These are phyloP conservation scores for Hypsopygia costalis DNA, from an alignment of 2,888 invertebrate genomes.

Conservation along the genomic window DNA sequence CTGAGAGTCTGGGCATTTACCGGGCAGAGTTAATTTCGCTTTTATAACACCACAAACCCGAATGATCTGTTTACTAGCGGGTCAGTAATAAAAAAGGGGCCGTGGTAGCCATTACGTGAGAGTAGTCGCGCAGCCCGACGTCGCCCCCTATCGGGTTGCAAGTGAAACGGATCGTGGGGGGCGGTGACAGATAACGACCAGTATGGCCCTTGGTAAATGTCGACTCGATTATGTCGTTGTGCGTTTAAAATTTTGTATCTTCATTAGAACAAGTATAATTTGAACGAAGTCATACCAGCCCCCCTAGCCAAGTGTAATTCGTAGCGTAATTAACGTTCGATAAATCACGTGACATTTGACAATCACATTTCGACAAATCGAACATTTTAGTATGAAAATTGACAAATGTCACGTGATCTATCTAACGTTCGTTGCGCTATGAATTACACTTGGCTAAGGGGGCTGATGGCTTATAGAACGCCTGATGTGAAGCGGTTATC, in stretches of 20 bases:
- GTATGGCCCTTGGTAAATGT: slow-evolving; percentile 67
- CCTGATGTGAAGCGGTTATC: too few relatives aligned
- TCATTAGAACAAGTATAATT: too few relatives aligned
- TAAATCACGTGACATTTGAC: too few relatives aligned
- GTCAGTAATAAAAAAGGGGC: slow-evolving; percentile 79
- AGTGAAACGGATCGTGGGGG: slow-evolving; percentile 75
- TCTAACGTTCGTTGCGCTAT: too few relatives aligned
- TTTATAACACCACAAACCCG: slow-evolving; percentile 80
- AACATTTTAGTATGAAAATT: too few relatives aligned
- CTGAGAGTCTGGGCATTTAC: slow-evolving; percentile 70
- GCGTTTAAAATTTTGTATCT: slow-evolving; percentile 18
- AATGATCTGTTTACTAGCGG: slow-evolving; percentile 81
- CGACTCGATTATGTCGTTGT: slow-evolving; percentile 51
- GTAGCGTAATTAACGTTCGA: too few relatives aligned
- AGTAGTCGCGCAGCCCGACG: slow-evolving; percentile 60
- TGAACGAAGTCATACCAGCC: too few relatives aligned
- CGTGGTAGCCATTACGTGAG: slow-evolving; percentile 69
- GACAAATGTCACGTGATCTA: too few relatives aligned
- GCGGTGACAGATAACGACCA: slow-evolving; percentile 75
- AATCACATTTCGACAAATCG: too few relatives aligned
- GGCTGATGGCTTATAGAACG: too few relatives aligned
- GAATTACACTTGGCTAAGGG: too few relatives aligned
- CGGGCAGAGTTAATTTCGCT: slow-evolving; percentile 76
- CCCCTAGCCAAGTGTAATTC: too few relatives aligned
- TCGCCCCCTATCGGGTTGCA: slow-evolving; percentile 79